These are phyloP conservation scores for Phyllopteryx taeniolatus DNA, from an alignment of 2,113 vertebrate genomes.

Conservation along the genomic window DNA sequence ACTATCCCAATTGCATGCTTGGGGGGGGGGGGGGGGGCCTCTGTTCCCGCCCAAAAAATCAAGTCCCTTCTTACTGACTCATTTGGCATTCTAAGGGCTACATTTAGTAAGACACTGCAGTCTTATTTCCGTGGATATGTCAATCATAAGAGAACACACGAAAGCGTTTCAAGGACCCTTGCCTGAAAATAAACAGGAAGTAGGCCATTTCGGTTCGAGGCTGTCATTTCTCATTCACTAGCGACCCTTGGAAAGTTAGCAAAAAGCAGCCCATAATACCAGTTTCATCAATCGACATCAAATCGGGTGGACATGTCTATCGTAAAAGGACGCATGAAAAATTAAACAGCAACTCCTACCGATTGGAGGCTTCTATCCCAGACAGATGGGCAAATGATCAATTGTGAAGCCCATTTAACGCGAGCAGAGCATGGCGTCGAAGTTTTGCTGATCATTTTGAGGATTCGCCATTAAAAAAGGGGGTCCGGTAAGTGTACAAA, in stretches of 20 bases:
- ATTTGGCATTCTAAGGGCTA: background rate
- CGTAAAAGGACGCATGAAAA: background rate
- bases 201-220: background rate
- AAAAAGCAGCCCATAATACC: no score
- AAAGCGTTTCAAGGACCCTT: background rate
- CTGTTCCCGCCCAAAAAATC: conserved; percentile 18
- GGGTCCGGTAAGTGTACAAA: no score
- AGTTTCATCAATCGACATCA: no score
- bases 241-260: background rate
- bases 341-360: background rate
- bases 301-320: background rate
- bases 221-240: background rate
- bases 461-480: no score
- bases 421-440: background rate
- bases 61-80: background rate
- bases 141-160: background rate
- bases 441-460: background rate
- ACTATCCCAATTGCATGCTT: conserved; percentile 18
- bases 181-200: background rate
- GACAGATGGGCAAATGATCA: no score
- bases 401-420: background rate
- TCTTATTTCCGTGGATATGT: background rate
- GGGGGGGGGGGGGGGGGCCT: background rate
- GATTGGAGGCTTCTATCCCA: no score
- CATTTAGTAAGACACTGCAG: background rate